Conservation (phyloP, 2,113 vertebrate species). For the Lichenostomus cassidix region DNA sequence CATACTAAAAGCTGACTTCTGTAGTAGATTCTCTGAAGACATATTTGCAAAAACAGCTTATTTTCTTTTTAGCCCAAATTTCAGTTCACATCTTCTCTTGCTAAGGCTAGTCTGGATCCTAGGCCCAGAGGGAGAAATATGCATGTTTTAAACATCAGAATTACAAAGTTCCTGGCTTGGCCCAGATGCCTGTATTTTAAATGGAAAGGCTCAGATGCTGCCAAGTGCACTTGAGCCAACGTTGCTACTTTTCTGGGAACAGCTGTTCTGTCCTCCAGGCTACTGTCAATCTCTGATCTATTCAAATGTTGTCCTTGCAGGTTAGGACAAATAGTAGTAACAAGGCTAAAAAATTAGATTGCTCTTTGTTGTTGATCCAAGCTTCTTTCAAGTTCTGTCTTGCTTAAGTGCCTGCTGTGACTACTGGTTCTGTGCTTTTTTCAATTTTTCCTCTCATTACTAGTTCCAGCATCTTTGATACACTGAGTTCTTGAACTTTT, state of each 20-base stretch:
- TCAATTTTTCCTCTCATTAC: neutral
- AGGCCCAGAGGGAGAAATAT: neutral
- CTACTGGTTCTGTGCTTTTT: neutral
- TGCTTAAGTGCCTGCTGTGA: neutral
- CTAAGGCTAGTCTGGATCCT: neutral
- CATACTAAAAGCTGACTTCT: neutral
- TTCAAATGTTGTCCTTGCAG: neutral
- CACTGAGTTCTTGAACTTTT: neutral
- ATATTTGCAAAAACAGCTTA: neutral
- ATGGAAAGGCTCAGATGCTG: neutral
- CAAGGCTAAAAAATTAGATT: neutral
- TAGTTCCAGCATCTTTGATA: neutral
- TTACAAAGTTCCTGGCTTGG: neutral
- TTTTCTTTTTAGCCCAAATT: neutral
- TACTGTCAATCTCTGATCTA: slow-evolving; percentile 4
- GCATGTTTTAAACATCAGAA: neutral
- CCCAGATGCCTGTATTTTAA: neutral
- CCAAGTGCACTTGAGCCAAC: neutral
- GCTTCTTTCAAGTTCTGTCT: slow-evolving; percentile 25
- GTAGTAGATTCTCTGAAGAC: neutral
- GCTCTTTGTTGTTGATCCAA: slow-evolving; percentile 30
- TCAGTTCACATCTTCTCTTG: neutral
- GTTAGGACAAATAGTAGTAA: slow-evolving; percentile 9
- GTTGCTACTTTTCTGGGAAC: neutral
- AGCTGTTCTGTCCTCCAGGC: slow-evolving; percentile 40